Conservation (phyloP, 2,797 vertebrate genomes). For the Sebastes baramenuke region DNA sequence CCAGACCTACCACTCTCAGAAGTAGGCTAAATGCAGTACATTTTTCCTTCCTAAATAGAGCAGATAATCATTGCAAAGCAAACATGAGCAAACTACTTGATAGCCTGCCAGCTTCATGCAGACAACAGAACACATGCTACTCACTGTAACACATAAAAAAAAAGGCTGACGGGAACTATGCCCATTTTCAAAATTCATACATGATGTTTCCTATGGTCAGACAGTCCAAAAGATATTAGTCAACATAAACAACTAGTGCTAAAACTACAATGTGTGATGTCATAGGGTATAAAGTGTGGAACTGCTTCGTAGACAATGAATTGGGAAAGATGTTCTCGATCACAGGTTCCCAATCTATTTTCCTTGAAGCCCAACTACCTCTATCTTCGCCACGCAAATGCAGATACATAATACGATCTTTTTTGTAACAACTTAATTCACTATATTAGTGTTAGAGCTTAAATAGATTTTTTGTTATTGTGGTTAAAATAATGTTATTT, state of each 20-base stretch:
- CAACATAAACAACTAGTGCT: not conserved
- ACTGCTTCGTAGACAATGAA: not conserved
- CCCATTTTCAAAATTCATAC: not conserved
- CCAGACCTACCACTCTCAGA: not conserved
- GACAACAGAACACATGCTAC: not conserved
- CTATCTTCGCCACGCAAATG: too few species aligned
- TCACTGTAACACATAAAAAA: not conserved
- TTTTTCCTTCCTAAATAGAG: not conserved
- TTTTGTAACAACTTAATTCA: too few species aligned
- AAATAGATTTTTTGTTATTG: accelerated
- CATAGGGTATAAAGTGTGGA: not conserved
- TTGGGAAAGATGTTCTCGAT: not conserved
- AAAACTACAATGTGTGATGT: not conserved
- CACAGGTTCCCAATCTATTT: too few species aligned
- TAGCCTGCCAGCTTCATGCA: not conserved
- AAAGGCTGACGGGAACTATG: not conserved
- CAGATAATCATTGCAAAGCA: not conserved
- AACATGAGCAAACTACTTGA: not conserved
- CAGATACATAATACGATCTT: too few species aligned
- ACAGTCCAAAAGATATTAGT: not conserved
- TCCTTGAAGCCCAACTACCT: too few species aligned
- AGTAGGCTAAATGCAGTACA: not conserved
- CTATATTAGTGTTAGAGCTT: too few species aligned
- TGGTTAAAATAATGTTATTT: too few species aligned
- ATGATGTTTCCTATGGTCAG: not conserved